Conservation (phyloP, 2,797 vertebrate genomes). For the Helostoma temminkii region DNA sequence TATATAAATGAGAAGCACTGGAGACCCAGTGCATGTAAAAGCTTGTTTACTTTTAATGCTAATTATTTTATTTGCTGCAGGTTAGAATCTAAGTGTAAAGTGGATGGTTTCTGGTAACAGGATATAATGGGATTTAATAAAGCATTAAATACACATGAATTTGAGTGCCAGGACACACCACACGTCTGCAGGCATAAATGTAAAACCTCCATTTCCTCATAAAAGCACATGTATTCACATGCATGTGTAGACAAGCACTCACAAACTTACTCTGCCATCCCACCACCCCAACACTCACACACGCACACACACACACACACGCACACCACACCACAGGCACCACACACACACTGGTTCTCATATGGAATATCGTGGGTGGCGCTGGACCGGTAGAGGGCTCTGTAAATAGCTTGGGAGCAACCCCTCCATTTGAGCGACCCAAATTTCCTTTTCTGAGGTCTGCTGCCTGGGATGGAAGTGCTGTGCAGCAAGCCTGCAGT, state of each 20-base stretch:
- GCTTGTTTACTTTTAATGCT: slow-evolving; percentile 5
- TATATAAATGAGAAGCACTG: slow-evolving; percentile 6
- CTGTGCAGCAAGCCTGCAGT: slow-evolving; percentile 85
- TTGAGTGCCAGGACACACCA: slow-evolving; percentile 32
- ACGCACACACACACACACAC: slow-evolving; percentile 45
- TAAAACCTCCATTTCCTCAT: slow-evolving; percentile 61
- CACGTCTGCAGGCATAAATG: slow-evolving; percentile 49
- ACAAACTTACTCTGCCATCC: slow-evolving; percentile 30
- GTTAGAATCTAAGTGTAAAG: slow-evolving; percentile 23
- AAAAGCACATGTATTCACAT: slow-evolving; percentile 59
- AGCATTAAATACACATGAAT: slow-evolving; percentile 23
- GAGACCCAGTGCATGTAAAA: background rate
- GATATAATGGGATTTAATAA: slow-evolving; percentile 33
- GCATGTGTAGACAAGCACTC: slow-evolving; percentile 37
- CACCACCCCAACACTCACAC: slow-evolving; percentile 27
- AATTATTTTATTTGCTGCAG: slow-evolving; percentile 14
- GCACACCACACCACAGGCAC: slow-evolving; percentile 71
- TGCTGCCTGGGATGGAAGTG: slow-evolving; percentile 83
- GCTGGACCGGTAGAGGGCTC: slow-evolving; percentile 82
- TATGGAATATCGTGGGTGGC: slow-evolving; percentile 88
- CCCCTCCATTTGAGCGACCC: slow-evolving; percentile 85
- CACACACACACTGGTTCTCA: slow-evolving; percentile 79
- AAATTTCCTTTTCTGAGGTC: slow-evolving; percentile 91
- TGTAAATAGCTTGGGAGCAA: slow-evolving; percentile 88
- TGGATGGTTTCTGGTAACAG: slow-evolving; percentile 6